Conservation (phyloP, 2,888 invertebrate genomes). For the Mongoloraphidia duomilia region DNA sequence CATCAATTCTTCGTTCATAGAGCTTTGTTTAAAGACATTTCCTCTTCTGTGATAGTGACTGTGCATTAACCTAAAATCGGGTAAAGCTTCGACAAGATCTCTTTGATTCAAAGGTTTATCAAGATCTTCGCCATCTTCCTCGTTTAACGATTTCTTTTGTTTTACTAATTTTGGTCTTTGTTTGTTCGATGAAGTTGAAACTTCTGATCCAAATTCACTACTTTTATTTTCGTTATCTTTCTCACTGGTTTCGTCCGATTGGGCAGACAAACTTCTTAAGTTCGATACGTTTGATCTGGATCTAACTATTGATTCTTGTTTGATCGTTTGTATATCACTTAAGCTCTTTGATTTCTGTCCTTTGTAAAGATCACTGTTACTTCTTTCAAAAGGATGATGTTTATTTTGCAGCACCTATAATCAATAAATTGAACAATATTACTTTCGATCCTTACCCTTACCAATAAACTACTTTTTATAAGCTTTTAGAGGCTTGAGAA, state of each 20-base stretch:
- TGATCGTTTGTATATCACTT: conserved; percentile 65
- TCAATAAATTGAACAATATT: too few relatives aligned
- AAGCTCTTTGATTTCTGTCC: conserved; percentile 68
- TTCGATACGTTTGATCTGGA: conserved; percentile 65
- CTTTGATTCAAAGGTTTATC: conserved; percentile 58
- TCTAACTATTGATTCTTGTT: conserved; percentile 53
- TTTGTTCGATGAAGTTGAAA: conserved; percentile 18
- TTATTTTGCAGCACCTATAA: not conserved
- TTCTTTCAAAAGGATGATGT: conserved; percentile 17
- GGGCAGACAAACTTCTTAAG: conserved; percentile 31
- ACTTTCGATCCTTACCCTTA: conserved; percentile 7
- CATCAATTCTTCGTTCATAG: conserved; percentile 80
- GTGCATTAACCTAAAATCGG: conserved; percentile 45
- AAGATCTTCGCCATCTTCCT: conserved; percentile 51
- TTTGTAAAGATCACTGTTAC: conserved; percentile 27
- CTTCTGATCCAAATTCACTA: conserved; percentile 24
- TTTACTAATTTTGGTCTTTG: conserved; percentile 61
- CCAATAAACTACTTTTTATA: too few relatives aligned
- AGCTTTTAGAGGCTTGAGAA: too few relatives aligned
- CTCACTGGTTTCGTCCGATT: conserved; percentile 12
- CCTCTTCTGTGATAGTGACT: conserved; percentile 28
- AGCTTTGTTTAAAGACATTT: conserved; percentile 65
- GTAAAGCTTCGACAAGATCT: conserved; percentile 45
- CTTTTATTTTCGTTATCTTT: conserved; percentile 13
- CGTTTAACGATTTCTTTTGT: conserved; percentile 72